Evolutionary conservation across 2,797 vertebrate species (phyloP), one percentile per base, ranked within the genome.

Genomic region (Leucoraja ocellata): DNA sequence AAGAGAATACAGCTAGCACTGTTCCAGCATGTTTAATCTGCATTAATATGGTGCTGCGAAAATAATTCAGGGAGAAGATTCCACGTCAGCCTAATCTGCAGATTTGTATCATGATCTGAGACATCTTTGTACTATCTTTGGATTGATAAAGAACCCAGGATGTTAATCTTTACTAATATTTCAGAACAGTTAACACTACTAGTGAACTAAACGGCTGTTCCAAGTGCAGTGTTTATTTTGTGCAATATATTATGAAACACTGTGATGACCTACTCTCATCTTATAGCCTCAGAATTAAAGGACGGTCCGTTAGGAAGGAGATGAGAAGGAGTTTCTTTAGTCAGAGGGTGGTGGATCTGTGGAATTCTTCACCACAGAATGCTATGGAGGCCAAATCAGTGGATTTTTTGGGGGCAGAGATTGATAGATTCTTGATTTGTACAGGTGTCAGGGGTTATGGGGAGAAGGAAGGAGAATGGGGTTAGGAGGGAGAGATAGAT

Each of bases 11-110:
- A n/a, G n/a, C n/a, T n/a, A 63, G 14, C 61, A 68, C n/a, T 21
- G n/a, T 16, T 88, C 84, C 84, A 88, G 6, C n/a, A 9, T n/a
- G 28, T n/a, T 63, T 58, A 86, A 46, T 81, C 80, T 81, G 80
- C 21, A 25, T 11, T 10, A 61, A 84, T 32, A 32, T 88, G 61
- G n/a, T 65, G 61, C 61, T 32, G 32, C n/a, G 1, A 68, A 28
- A 68, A 68, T 61, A 88, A 68, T 36, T 88, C 18, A 61, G 16
- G 61, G 84, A 88, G 84, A 88, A 68, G 61, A 68, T 46, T 88
- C 36, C 61, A 68, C 36, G 84, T 88, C 84, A 88, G 84, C 84
- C 63, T 88, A 16, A 5, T 63, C 84, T 88, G 63, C n/a, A 88
- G 63, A 88, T 10, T 36, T 68, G 16, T 65, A 88, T 65, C 61